Conservation (phyloP, 1,140 invertebrate species). For the honey bee (Apis mellifera) region DNA sequence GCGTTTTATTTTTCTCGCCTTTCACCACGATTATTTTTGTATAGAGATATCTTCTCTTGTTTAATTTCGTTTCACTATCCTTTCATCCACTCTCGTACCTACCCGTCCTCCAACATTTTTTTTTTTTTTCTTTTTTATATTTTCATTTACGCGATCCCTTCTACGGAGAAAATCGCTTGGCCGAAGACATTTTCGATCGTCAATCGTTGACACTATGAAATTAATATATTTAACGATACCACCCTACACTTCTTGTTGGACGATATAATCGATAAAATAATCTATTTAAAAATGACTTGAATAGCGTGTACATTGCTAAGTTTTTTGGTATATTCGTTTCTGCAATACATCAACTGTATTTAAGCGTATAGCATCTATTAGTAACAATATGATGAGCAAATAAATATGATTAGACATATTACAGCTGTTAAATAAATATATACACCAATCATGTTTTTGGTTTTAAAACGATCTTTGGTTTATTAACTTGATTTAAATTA, state of each 20-base stretch:
- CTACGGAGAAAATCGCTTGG: conserved; percentile 23
- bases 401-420: conserved; percentile 79
- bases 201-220: conserved; percentile 63
- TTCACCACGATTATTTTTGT: conserved; percentile 70
- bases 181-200: conserved; percentile 56
- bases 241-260: conserved; percentile 65
- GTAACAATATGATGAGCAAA: conserved; percentile 77
- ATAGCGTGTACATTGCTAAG: conserved; percentile 79
- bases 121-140: no score
- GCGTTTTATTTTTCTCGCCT: conserved; percentile 64
- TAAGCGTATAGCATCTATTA: conserved; percentile 79
- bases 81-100: background rate
- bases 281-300: conserved; percentile 76
- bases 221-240: conserved; percentile 77
- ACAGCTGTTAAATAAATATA: conserved; percentile 5
- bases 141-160: conserved; percentile 39
- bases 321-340: conserved; percentile 78
- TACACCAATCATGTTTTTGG: background rate
- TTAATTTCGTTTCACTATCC: conserved; percentile 11
- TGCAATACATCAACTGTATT: conserved; percentile 79
- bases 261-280: conserved; percentile 74
- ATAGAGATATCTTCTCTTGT: conserved; percentile 67
- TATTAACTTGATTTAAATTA: background rate
- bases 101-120: conserved; percentile 23
- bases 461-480: background rate